These are phyloP conservation scores for Cydia fagiglandana DNA, from an alignment of 1,140 invertebrate species.

Conservation along the genomic window DNA sequence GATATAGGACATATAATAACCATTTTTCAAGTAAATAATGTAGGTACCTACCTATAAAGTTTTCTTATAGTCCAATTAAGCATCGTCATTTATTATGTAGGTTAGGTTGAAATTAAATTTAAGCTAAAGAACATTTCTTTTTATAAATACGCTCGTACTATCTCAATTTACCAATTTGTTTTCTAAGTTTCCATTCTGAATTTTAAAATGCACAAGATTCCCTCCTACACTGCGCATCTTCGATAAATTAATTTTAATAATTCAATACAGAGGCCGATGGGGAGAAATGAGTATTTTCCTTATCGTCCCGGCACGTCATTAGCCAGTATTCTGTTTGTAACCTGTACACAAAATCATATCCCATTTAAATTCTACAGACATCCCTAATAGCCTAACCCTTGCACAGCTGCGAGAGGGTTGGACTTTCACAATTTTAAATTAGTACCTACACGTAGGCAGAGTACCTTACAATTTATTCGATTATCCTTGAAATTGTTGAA, in stretches of 20 bases:
- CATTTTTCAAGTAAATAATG: too few relatives aligned
- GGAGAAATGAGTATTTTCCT: constrained; percentile 22
- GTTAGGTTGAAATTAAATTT: too few relatives aligned
- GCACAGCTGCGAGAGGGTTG: constrained; percentile 28
- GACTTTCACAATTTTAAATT: constrained; percentile 30
- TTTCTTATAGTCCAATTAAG: too few relatives aligned
- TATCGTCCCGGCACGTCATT: constrained; percentile 29
- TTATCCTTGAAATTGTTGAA: background rate
- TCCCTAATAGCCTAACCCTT: constrained; percentile 28
- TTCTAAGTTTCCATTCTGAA: background rate
- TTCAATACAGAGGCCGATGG: constrained; percentile 12
- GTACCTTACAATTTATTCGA: background rate
- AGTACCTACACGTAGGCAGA: constrained; percentile 12
- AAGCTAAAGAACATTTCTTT: too few relatives aligned
- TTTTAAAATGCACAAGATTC: constrained; percentile 5
- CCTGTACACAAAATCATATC: constrained; percentile 33
- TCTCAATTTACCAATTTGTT: background rate
- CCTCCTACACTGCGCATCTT: background rate
- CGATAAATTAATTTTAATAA: constrained; percentile 32
- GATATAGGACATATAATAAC: too few relatives aligned
- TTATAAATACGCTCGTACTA: too few relatives aligned
- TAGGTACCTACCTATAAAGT: too few relatives aligned
- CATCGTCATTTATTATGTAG: too few relatives aligned
- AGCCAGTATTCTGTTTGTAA: constrained; percentile 33
- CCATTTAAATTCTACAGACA: constrained; percentile 35